A percentile compares a stretch with the other conserved stretches of the same genome.
Conservation (phyloP, 2,797 vertebrate genomes). For the Poeciliopsis turneri region DNA sequence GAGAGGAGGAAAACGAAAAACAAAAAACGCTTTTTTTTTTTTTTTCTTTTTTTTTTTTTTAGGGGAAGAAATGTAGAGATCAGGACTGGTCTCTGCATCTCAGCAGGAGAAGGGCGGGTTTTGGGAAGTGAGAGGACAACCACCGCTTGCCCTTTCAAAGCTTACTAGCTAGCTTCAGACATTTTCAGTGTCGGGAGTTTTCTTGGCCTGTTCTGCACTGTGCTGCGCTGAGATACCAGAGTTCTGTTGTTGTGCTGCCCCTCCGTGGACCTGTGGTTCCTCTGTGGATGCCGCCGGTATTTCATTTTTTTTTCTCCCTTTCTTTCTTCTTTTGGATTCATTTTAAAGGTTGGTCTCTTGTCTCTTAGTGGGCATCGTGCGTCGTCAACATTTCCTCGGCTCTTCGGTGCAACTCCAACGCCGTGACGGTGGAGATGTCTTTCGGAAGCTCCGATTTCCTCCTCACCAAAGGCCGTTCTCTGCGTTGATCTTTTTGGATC, state of each 20-base stretch:
- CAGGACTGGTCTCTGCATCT: conserved; percentile 27
- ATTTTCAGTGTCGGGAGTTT: conserved; percentile 49
- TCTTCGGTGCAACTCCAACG: conserved; percentile 94
- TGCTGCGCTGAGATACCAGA: conserved; percentile 58
- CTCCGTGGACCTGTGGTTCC: conserved; percentile 46
- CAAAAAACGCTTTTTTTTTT: neutral
- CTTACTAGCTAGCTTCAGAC: conserved; percentile 38
- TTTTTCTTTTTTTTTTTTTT: conserved; percentile 2
- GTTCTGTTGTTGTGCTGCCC: conserved; percentile 56
- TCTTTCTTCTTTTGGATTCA: conserved; percentile 25
- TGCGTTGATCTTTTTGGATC: conserved; percentile 89
- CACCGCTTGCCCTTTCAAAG: conserved; percentile 26
- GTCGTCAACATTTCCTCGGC: conserved; percentile 91
- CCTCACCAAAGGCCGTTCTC: conserved; percentile 90
- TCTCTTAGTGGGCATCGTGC: conserved; percentile 90
- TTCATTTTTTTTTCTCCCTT: neutral
- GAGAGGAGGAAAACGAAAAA: neutral
- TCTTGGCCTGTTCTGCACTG: conserved; percentile 45
- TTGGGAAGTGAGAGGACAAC: conserved; percentile 6
- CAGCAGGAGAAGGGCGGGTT: neutral
- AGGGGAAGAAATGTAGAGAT: conserved; percentile 18
- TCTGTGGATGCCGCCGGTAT: conserved; percentile 42
- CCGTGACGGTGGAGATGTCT: conserved; percentile 95
- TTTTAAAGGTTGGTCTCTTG: conserved; percentile 4
- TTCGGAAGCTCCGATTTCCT: conserved; percentile 98